Percentiles rank a stretch among this genome's conserved stretches.
Conservation (phyloP, 2,113 vertebrate species). For the Oxyruncus cristatus region DNA sequence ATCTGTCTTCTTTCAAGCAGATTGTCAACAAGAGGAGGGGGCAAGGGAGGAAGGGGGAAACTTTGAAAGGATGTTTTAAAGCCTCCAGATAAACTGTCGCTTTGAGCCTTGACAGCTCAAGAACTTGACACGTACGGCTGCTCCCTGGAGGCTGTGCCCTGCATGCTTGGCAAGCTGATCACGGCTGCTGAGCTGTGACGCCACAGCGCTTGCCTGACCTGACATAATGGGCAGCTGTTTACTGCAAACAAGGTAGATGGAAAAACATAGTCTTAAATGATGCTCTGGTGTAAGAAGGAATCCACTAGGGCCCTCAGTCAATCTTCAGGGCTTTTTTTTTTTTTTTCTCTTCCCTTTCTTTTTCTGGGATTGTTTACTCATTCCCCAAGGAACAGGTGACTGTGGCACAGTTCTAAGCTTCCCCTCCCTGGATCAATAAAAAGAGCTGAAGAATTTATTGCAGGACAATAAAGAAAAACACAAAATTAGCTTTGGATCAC, state of each 20-base stretch:
- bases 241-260: slow-evolving; percentile 87
- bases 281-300: slow-evolving; percentile 77
- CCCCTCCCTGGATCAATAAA: slow-evolving; percentile 72
- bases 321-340: slow-evolving; percentile 47
- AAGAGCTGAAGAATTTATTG: slow-evolving; percentile 75
- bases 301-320: slow-evolving; percentile 70
- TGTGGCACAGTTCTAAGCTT: slow-evolving; percentile 62
- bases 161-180: slow-evolving; percentile 61
- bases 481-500: slow-evolving; percentile 67
- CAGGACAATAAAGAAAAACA: slow-evolving; percentile 77
- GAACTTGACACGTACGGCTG: slow-evolving; percentile 61
- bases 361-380: slow-evolving; percentile 62
- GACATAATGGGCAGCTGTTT: slow-evolving; percentile 88
- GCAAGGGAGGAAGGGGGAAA: slow-evolving; percentile 39
- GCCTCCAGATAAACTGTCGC: slow-evolving; percentile 75
- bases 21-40: slow-evolving; percentile 71
- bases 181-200: slow-evolving; percentile 74
- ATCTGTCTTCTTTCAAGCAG: slow-evolving; percentile 82
- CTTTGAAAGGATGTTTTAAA: slow-evolving; percentile 71
- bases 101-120: slow-evolving; percentile 76
- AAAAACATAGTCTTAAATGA: slow-evolving; percentile 84
- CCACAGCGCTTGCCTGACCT: slow-evolving; percentile 75
- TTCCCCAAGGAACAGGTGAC: slow-evolving; percentile 69
- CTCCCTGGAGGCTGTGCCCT: slow-evolving; percentile 51
- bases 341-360: neutral